These are phyloP conservation scores for Acromyrmex charruanus DNA, from an alignment of 1,140 invertebrate species.

Conservation along the genomic window DNA sequence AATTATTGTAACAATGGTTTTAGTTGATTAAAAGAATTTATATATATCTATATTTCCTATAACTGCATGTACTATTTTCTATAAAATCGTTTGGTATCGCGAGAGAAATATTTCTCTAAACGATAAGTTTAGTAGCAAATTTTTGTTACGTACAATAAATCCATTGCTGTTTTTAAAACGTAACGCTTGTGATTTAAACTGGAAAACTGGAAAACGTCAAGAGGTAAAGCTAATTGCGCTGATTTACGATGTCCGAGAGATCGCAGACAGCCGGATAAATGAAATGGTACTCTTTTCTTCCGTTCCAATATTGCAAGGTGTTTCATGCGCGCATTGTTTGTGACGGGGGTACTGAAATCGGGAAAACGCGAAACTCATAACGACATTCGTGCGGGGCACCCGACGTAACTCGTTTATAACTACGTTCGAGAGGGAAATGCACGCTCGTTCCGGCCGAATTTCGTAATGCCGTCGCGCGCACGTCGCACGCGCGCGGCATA, in stretches of 20 bases:
- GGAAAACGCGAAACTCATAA: constrained; percentile 74
- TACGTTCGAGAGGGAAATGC: constrained; percentile 64
- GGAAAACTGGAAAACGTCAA: constrained; percentile 9
- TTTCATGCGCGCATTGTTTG: constrained; percentile 49
- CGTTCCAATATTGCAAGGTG: constrained; percentile 46
- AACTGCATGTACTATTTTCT: neutral
- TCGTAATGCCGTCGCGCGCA: constrained; percentile 70
- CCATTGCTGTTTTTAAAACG: neutral
- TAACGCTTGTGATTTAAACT: constrained; percentile 1
- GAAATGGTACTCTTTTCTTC: neutral
- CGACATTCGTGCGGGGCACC: constrained; percentile 63
- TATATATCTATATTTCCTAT: neutral
- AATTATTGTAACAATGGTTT: too few species aligned
- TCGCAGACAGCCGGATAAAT: constrained; percentile 22
- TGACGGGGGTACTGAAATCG: constrained; percentile 30
- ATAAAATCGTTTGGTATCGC: neutral
- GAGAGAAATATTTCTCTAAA: neutral
- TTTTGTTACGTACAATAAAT: neutral
- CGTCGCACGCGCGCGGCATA: constrained; percentile 68
- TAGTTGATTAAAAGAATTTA: too few species aligned
- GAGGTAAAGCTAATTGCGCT: constrained; percentile 31
- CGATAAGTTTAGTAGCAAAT: neutral
- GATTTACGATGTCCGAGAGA: constrained; percentile 41
- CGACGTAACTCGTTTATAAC: constrained; percentile 76
- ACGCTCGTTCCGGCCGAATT: constrained; percentile 67